phyloP scores from a whole-genome alignment of 1,140 invertebrate species.

The Chrysopa pallens region DNA sequence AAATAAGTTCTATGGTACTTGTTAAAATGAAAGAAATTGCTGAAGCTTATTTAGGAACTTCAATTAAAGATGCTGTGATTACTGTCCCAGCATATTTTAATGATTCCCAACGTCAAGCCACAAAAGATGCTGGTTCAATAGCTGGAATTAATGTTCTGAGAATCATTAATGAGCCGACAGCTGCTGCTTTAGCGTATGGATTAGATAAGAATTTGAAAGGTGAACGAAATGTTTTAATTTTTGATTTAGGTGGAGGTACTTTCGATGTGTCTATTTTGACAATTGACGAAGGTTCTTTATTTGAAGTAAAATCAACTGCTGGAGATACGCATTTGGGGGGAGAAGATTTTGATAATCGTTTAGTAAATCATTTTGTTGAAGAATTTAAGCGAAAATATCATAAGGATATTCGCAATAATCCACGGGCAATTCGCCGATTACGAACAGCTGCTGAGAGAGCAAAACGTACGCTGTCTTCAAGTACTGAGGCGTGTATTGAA shows the following conservation, averaged over 20 bases:
- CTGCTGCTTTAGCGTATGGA: constrained; percentile 61
- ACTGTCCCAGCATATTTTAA: constrained; percentile 48
- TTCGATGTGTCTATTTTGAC: constrained; percentile 63
- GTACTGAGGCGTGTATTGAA: constrained; percentile 28
- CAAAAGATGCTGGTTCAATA: constrained; percentile 46
- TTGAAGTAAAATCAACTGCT: constrained; percentile 43
- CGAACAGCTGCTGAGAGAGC: constrained; percentile 38
- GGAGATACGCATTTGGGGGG: constrained; percentile 41
- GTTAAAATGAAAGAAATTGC: constrained; percentile 39
- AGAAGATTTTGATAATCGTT: constrained; percentile 61
- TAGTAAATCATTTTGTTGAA: constrained; percentile 44
- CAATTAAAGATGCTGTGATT: constrained; percentile 28
- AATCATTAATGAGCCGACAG: constrained; percentile 65
- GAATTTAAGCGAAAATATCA: constrained; percentile 29
- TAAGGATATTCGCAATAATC: constrained; percentile 26
- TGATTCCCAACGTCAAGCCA: constrained; percentile 48
- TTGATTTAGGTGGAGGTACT: constrained; percentile 44
- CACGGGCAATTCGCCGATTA: constrained; percentile 33
- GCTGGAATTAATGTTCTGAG: constrained; percentile 50
- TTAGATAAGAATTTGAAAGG: constrained; percentile 60
- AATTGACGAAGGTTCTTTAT: constrained; percentile 48
- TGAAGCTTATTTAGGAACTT: constrained; percentile 29
- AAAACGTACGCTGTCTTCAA: constrained; percentile 29
- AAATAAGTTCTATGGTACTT: constrained; percentile 51
- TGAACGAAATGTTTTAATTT: constrained; percentile 42